A percentile compares a stretch with the other conserved stretches of the same genome.
These are phyloP conservation scores for Mormyrops boulengeri DNA, from an alignment of 2,797 vertebrate species.

Conservation along the genomic window DNA sequence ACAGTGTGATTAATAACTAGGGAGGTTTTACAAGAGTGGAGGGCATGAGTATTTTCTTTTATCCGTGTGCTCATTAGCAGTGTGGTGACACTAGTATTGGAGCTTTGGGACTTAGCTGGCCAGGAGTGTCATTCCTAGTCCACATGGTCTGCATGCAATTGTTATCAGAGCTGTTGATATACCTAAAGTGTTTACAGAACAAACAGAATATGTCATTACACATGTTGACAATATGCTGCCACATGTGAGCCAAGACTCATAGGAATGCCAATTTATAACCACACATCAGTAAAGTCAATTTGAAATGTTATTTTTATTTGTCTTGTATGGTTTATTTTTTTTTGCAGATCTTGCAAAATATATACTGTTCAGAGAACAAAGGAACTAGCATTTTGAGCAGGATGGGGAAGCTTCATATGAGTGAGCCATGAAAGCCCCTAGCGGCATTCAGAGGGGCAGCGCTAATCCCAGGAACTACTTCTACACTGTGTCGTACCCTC, in stretches of 20 bases:
- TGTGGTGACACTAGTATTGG: neutral
- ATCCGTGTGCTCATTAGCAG: neutral
- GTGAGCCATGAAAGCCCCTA: constrained; percentile 15
- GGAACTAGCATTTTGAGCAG: constrained; percentile 34
- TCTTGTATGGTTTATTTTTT: constrained; percentile 57
- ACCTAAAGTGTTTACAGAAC: constrained; percentile 55
- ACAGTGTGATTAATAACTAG: neutral
- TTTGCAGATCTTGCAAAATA: constrained; percentile 51
- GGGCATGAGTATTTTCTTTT: neutral
- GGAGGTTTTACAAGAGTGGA: constrained; percentile 8
- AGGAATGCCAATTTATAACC: constrained; percentile 63
- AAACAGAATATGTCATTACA: constrained; percentile 57
- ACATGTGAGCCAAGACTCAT: constrained; percentile 61
- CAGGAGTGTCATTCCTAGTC: neutral
- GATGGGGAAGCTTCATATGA: constrained; percentile 26
- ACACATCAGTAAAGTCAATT: constrained; percentile 59
- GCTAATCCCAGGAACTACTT: neutral
- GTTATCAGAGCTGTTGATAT: constrained; percentile 47
- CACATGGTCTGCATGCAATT: constrained; percentile 26
- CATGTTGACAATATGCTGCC: constrained; percentile 61
- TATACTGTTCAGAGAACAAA: constrained; percentile 57
- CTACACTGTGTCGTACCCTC: constrained; percentile 25
- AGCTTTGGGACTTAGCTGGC: constrained; percentile 14
- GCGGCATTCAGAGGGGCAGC: neutral
- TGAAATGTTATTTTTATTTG: constrained; percentile 59